Conservation (phyloP, 2,113 vertebrate genomes). For the Clinocottus analis region DNA sequence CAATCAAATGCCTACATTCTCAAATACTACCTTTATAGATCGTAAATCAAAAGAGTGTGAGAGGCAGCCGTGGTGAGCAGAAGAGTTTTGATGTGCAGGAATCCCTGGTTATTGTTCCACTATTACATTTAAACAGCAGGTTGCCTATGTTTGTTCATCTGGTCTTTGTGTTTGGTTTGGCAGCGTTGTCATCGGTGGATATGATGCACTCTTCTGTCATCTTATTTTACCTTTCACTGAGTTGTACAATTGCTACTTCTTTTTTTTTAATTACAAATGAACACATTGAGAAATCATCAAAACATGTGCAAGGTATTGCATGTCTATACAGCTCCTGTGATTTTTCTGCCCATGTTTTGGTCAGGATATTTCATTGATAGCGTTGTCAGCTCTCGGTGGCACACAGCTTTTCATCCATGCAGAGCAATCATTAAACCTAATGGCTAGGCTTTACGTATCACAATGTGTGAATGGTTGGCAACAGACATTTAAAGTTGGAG, state of each 20-base stretch:
- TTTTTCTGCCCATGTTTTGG: background rate
- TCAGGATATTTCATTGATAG: conserved; percentile 10
- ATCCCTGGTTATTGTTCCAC: background rate
- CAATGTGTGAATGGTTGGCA: background rate
- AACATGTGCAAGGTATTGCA: background rate
- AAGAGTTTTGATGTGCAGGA: too few species aligned
- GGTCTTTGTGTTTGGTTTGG: conserved; percentile 17
- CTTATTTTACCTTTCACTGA: background rate
- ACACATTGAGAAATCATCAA: background rate
- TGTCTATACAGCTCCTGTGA: background rate
- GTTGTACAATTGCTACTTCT: background rate
- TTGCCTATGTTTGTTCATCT: conserved; percentile 20
- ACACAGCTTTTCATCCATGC: conserved; percentile 18
- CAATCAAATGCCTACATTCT: conserved; percentile 19
- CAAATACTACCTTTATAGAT: conserved; percentile 31
- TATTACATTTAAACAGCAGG: background rate
- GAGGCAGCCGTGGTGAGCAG: too few species aligned
- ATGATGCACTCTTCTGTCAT: background rate
- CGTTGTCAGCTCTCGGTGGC: conserved; percentile 13
- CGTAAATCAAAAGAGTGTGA: background rate
- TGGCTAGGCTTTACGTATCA: conserved; percentile 1
- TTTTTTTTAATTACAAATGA: background rate
- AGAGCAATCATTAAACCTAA: conserved; percentile 16
- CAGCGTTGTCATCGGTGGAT: background rate
- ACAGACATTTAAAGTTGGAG: background rate